phyloP scores from a whole-genome alignment of 1,140 invertebrate species.

The Helicorthomorpha holstii region DNA sequence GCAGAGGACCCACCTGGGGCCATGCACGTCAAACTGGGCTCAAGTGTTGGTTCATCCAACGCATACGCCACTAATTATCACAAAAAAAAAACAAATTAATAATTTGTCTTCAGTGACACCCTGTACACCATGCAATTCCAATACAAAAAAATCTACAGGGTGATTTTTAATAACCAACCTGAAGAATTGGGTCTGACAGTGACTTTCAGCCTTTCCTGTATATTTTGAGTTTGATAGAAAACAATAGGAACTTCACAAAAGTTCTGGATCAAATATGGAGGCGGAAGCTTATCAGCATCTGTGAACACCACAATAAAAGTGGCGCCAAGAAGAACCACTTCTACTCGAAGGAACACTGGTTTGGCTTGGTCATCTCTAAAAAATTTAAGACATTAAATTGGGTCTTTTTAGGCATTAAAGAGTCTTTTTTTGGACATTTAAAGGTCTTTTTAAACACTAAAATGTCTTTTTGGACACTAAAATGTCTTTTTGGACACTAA shows the following conservation, averaged over 20 bases:
- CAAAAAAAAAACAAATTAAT: too few relatives aligned
- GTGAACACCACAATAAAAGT: slow-evolving; percentile 83
- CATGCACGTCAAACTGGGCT: slow-evolving; percentile 47
- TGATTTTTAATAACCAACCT: slow-evolving; percentile 14
- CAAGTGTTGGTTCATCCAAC: slow-evolving; percentile 70
- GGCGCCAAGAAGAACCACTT: slow-evolving; percentile 73
- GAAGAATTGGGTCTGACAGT: slow-evolving; percentile 48
- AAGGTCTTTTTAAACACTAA: too few relatives aligned
- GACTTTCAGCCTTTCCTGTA: slow-evolving; percentile 43
- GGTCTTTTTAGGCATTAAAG: not conserved
- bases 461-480: too few relatives aligned
- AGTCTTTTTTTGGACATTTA: too few relatives aligned
- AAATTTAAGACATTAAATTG: slow-evolving; percentile 4
- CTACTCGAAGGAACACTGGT: slow-evolving; percentile 71
- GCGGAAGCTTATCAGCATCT: slow-evolving; percentile 77
- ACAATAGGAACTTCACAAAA: slow-evolving; percentile 72
- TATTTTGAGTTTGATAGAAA: slow-evolving; percentile 55
- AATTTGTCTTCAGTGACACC: too few relatives aligned
- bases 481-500: too few relatives aligned
- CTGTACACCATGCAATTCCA: too few relatives aligned
- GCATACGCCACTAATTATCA: slow-evolving; percentile 58
- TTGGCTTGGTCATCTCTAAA: slow-evolving; percentile 47
- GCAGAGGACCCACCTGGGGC: slow-evolving; percentile 75
- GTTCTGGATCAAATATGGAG: slow-evolving; percentile 90
- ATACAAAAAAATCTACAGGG: not conserved